These are phyloP conservation scores for Haliclona indistincta DNA, from an alignment of 37 sponge, comb jelly and placozoan genomes.

Conservation along the genomic window DNA sequence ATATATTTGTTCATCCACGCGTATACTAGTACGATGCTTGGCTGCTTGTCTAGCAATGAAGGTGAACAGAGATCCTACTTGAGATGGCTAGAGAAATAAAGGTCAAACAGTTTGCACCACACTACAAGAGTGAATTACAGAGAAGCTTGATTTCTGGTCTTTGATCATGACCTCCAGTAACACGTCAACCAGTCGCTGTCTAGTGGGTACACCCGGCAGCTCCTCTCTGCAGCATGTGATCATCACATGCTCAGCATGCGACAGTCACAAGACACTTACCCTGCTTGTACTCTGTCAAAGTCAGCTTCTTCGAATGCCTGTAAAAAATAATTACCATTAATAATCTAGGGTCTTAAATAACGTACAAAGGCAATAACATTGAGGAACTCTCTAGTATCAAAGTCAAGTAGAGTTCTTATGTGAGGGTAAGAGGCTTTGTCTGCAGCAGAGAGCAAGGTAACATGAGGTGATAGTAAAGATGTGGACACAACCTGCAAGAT, in stretches of 20 bases:
- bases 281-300: constrained; percentile 43
- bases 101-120: background rate
- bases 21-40: constrained; percentile 48
- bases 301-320: constrained; percentile 84
- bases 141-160: constrained; percentile 13
- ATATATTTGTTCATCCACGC: constrained; percentile 57
- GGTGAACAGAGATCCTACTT: constrained; percentile 82
- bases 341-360: background rate
- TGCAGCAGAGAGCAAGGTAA: background rate
- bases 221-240: constrained; percentile 4
- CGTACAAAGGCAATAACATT: constrained; percentile 80
- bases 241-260: background rate
- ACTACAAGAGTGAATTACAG: constrained; percentile 19
- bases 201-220: constrained; percentile 46
- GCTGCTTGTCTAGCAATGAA: constrained; percentile 83
- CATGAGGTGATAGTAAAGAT: background rate
- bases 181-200: constrained; percentile 67
- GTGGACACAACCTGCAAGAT: constrained; percentile 19
- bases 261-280: background rate
- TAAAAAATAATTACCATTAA: background rate
- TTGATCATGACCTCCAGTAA: constrained; percentile 62
- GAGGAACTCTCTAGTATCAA: constrained; percentile 86
- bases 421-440: constrained; percentile 70
- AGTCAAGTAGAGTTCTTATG: constrained; percentile 70
- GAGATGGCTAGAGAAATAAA: constrained; percentile 54